Evolutionary conservation across 2,797 vertebrate species (phyloP), one percentile per base, ranked within the genome.

Genomic region (Pitangus sulphuratus): DNA sequence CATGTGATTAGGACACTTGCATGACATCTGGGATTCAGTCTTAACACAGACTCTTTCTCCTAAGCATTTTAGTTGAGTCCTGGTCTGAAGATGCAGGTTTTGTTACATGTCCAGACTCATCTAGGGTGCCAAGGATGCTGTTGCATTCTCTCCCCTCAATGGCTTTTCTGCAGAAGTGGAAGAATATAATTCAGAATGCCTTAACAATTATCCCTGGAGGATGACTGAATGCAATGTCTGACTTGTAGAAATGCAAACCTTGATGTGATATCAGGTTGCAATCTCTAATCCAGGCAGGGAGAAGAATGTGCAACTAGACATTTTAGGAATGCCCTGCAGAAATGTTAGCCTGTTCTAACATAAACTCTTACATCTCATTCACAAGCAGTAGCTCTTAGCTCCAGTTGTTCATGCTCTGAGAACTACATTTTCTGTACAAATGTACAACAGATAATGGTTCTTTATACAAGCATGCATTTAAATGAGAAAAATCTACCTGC

Each of bases 271-370:
- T 60, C 22, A 47, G 47, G 21, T 37, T 72, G 11, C 47, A 47
- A 8, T 74, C 47, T 85, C 3, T 2, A 28, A 47, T 40, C 39
- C 19, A 28, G 47, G 47, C 37, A 66, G 35, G 37, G 42, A 58
- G 47, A 66, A 44, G 5, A 70, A 65, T 3, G 8, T 51, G 19
- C 4, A 18, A 6, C 22, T n/a, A 44, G 24, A 25, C 7, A 9
- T 77, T 80, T 83, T 56, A 70, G 28, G 28, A 50, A 16, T 31
- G 12, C 8, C 25, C 6, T 76, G 13, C 31, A 37, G 31, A 20
- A n/a, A 5, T 2, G 2, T 53, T 54, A 83, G 17, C 5, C 18
- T 0, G 0, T 78, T 75, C 76, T 62, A n/a, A 68, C 22, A 45
- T 45, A 68, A 70, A 64, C 13, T 20, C 15, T 75, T 86, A 30